Evolutionary conservation across 35 echinoderm and acorn worm genomes (phyloP), one percentile per base, ranked within the genome.

Genomic region (Ophiothrix spiculata): DNA sequence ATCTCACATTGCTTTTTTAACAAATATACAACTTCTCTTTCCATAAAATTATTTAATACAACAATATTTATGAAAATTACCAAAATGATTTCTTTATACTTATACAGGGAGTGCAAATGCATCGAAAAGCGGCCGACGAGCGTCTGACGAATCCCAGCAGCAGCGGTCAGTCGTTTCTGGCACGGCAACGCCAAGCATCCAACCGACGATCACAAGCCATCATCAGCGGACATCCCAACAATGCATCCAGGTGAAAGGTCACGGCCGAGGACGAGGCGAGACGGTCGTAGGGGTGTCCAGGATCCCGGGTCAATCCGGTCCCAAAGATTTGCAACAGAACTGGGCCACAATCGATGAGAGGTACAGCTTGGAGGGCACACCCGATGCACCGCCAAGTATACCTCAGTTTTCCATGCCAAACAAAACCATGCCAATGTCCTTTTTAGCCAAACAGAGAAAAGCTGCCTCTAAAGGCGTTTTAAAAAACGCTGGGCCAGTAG

Each of bases 41-140:
- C n/a, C n/a, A n/a, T n/a, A n/a, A n/a, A n/a, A n/a, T n/a, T n/a
- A n/a, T n/a, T n/a, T n/a, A n/a, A n/a, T n/a, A n/a, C n/a, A n/a
- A n/a, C n/a, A n/a, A n/a, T n/a, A n/a, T n/a, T n/a, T n/a, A n/a
- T n/a, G n/a, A n/a, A n/a, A n/a, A n/a, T n/a, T n/a, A n/a, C n/a
- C n/a, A n/a, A n/a, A n/a, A n/a, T n/a, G n/a, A n/a, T n/a, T n/a
- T n/a, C n/a, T n/a, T n/a, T n/a, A n/a, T 76, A 34, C 49, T n/a
- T n/a, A n/a, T n/a, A 29, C 83, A 97, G 95, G 95, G 95, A 33
- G 90, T 93, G 85, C 88, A 97, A 35, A 80, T 93, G 29, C 91
- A 97, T 56, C 80, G 95, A 21, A 93, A 97, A 84, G 95, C 95
- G 34, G 95, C 95, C 21, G 95, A 97, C 73, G 95, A 97, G 33